phyloP scores from a whole-genome alignment of 2,797 vertebrate species.

The Trematomus bernacchii region DNA sequence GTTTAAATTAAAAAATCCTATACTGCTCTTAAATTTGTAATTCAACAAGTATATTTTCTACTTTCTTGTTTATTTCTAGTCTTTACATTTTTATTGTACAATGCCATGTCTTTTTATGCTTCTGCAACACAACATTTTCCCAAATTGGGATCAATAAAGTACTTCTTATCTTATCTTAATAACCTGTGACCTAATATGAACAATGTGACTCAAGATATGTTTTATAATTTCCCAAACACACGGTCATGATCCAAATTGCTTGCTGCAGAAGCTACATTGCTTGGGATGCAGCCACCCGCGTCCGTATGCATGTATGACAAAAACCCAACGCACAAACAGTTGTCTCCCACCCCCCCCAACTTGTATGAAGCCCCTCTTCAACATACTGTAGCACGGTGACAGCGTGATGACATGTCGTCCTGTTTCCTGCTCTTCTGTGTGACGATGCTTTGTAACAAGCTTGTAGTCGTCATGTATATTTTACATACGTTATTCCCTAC shows the following conservation, averaged over 20 bases:
- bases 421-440: slow-evolving; percentile 39
- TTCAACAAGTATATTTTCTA: too few species aligned
- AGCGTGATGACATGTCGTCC: slow-evolving; percentile 57
- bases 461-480: slow-evolving; percentile 49
- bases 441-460: slow-evolving; percentile 42
- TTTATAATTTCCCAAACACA: slow-evolving; percentile 19
- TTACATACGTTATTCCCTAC: slow-evolving; percentile 64
- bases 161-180: too few species aligned
- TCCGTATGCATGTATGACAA: slow-evolving; percentile 63
- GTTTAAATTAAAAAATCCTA: not conserved
- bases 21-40: not conserved
- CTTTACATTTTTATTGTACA: too few species aligned
- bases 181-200: not conserved
- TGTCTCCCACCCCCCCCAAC: slow-evolving; percentile 40
- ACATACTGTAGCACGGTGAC: slow-evolving; percentile 58
- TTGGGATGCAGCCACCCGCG: slow-evolving; percentile 50
- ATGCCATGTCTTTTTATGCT: too few species aligned
- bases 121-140: too few species aligned
- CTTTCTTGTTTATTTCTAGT: not conserved
- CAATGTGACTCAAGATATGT: not conserved
- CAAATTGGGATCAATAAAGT: too few species aligned
- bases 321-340: slow-evolving; percentile 68
- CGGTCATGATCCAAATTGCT: slow-evolving; percentile 69
- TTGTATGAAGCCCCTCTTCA: slow-evolving; percentile 48
- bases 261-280: slow-evolving; percentile 40